Base-by-base conservation (phyloP, 2,888 invertebrate species). In the Trissonchulus latispiculum region DNA sequence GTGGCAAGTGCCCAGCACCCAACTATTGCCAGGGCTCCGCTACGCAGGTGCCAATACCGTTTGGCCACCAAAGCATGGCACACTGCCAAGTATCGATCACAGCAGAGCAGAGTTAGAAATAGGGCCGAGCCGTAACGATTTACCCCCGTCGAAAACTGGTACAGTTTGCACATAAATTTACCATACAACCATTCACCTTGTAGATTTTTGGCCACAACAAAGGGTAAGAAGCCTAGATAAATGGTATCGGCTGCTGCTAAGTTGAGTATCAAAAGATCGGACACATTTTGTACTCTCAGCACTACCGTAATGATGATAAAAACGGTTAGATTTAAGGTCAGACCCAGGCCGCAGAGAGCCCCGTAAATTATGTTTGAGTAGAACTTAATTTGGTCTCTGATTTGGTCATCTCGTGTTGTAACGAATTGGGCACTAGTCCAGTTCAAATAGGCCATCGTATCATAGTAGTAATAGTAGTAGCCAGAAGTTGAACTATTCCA, bases 211-310 rank as follows among this genome's bases (percentile, higher is more conserved):
- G n/a, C 69, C 15, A 68, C 36, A 32, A 68, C 69, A 3, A 68
- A n/a, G n/a, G 69, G 69, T 35, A 68, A 35, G 35, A 32, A 68
- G n/a, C n/a, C 33, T 33, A 68, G n/a, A 36, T 68, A 68, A 33
- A 36, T 3, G 23, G 36, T n/a, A 68, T 68, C 69, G 23, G 69
- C 69, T 2, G 36, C 69, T n/a, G 69, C 69, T 68, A 68, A n/a
- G 36, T 68, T 68, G 8, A 68, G 36, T 15, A 68, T 35, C 31
- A 68, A 33, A 36, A 68, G 31, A 68, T 68, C 36, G 28, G 69
- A 68, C 23, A 48, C 48, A 48, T 8, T 8, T 15, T 48, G 8
- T 23, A 48, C 48, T 8, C 23, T 48, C 8, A 48, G 8, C 8
- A 48, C 23, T 23, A 23, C 48, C 23, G 23, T 48, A 23, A 48